Evolutionary conservation across 2,888 invertebrate genomes (phyloP).

Genomic region (Fragum whitleyi): DNA sequence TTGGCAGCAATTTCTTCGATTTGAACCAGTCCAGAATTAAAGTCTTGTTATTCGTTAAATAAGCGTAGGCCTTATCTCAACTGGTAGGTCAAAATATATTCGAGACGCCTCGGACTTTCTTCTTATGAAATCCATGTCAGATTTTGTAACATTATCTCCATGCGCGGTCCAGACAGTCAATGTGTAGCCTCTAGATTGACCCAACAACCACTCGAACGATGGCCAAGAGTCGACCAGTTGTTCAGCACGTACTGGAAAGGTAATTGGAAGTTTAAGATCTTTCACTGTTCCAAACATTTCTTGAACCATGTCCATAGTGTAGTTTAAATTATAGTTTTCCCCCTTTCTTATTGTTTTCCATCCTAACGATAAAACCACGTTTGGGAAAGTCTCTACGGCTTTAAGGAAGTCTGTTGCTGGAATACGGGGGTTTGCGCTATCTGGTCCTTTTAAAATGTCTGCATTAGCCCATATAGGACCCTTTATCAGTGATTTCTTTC

Average conservation of each 20-base stretch:
- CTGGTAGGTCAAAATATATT: constrained; percentile 92
- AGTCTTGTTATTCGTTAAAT: too few relatives aligned
- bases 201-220: constrained; percentile 88
- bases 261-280: constrained; percentile 89
- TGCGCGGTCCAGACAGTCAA: constrained; percentile 85
- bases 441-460: constrained; percentile 92
- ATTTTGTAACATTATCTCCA: constrained; percentile 89
- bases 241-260: constrained; percentile 92
- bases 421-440: constrained; percentile 88
- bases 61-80: constrained; percentile 41
- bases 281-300: constrained; percentile 80
- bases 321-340: constrained; percentile 82
- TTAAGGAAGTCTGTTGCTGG: constrained; percentile 89
- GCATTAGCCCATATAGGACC: constrained; percentile 94
- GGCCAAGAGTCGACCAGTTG: constrained; percentile 89
- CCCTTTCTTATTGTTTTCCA: constrained; percentile 91
- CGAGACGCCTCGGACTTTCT: constrained; percentile 89
- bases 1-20: too few relatives aligned
- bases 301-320: constrained; percentile 88
- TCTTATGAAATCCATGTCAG: constrained; percentile 89
- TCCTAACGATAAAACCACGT: constrained; percentile 91
- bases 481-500: constrained; percentile 48
- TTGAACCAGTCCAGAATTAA: too few relatives aligned
- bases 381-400: constrained; percentile 86
- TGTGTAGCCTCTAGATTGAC: constrained; percentile 87